Evolutionary conservation across 2,888 invertebrate genomes (phyloP).

Genomic region (Lasioglossum malachurum): DNA sequence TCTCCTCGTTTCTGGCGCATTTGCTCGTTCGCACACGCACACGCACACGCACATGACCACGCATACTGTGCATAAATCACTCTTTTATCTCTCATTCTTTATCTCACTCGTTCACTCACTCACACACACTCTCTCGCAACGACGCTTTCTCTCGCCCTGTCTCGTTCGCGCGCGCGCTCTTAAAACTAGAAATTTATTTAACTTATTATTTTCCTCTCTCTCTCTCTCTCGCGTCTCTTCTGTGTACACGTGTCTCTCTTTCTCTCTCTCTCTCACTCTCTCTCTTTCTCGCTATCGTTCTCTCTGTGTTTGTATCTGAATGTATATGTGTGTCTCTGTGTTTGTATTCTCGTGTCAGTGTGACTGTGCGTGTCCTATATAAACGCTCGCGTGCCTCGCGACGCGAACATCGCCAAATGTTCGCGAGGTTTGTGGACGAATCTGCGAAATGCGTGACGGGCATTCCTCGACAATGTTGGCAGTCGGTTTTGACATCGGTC

Average conservation of each 20-base stretch:
- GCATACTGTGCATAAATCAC: slow-evolving; percentile 24
- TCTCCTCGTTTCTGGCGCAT: slow-evolving; percentile 15
- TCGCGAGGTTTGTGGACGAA: slow-evolving; percentile 22
- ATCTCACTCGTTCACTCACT: neutral
- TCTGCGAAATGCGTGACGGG: slow-evolving; percentile 44
- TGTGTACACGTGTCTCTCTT: neutral
- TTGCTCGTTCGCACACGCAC: slow-evolving; percentile 35
- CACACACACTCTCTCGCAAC: neutral
- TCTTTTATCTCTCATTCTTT: neutral
- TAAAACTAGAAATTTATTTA: slow-evolving; percentile 38
- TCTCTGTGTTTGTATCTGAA: slow-evolving; percentile 4
- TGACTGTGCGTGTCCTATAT: slow-evolving; percentile 34
- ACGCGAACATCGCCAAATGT: slow-evolving; percentile 37
- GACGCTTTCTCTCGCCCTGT: slow-evolving; percentile 1
- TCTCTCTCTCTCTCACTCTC: neutral
- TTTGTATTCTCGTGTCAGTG: neutral
- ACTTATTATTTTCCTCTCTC: slow-evolving; percentile 1
- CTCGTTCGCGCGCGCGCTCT: slow-evolving; percentile 17
- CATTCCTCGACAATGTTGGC: neutral
- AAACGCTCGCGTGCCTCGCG: slow-evolving; percentile 48
- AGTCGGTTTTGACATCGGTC: neutral
- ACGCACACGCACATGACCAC: slow-evolving; percentile 29
- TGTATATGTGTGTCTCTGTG: neutral
- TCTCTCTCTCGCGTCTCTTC: slow-evolving; percentile 14
- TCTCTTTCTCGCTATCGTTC: neutral